These are phyloP conservation scores for Bugulina stolonifera DNA, from an alignment of 2,888 invertebrate species.

Conservation along the genomic window DNA sequence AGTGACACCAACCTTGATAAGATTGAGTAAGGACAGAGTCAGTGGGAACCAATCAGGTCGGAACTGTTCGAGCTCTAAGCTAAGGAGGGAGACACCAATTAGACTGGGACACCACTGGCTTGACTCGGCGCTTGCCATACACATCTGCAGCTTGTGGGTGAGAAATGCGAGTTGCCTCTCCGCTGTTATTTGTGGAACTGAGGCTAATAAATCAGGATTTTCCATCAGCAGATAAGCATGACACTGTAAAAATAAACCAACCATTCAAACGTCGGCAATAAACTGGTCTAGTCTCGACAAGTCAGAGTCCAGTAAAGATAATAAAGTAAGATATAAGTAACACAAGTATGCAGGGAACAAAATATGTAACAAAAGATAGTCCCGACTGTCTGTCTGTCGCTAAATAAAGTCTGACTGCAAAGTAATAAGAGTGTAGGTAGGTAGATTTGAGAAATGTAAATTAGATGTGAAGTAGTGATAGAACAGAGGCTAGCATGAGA, in stretches of 20 bases:
- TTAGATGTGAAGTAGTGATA: too few species aligned
- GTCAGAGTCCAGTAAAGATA: too few species aligned
- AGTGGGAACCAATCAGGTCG: slow-evolving; percentile 44
- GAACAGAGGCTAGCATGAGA: too few species aligned
- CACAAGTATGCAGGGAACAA: too few species aligned
- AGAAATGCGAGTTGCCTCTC: slow-evolving; percentile 43
- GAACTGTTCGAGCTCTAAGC: slow-evolving; percentile 58
- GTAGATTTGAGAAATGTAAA: too few species aligned
- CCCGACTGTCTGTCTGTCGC: too few species aligned
- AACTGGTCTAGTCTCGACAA: too few species aligned
- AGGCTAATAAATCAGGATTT: slow-evolving; percentile 44
- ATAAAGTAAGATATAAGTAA: too few species aligned
- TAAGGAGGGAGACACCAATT: slow-evolving; percentile 71
- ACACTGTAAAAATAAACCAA: slow-evolving; percentile 36
- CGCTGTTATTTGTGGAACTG: slow-evolving; percentile 43
- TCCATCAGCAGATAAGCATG: slow-evolving; percentile 44
- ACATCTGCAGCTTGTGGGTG: slow-evolving; percentile 56
- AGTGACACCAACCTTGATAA: slow-evolving; percentile 42
- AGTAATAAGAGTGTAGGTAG: too few species aligned
- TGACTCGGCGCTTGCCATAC: slow-evolving; percentile 56
- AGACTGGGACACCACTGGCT: slow-evolving; percentile 70
- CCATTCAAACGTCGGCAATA: too few species aligned
- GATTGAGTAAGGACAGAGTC: slow-evolving; percentile 40
- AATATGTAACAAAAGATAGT: too few species aligned
- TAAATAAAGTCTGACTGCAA: too few species aligned